A percentile compares a stretch with the other conserved stretches of the same genome.
Evolutionary conservation across 2,888 invertebrate genomes (phyloP).

Genomic region (Agrotis ipsilon): DNA sequence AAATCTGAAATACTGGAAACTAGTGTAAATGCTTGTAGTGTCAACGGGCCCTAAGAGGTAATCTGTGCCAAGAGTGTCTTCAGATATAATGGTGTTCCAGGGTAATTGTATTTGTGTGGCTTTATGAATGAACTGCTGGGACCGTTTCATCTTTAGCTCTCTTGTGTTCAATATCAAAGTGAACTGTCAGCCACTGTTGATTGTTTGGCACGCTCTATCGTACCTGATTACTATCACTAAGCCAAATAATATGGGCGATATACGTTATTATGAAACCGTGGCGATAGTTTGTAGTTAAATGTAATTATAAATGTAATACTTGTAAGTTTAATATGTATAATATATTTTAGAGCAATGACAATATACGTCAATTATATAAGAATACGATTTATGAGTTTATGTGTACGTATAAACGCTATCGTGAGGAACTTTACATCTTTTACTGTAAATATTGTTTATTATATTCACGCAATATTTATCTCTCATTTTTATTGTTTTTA

Average conservation of each 20-base stretch:
- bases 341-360: conserved; percentile 82
- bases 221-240: conserved; percentile 82
- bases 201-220: conserved; percentile 83
- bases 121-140: conserved; percentile 47
- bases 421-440: conserved; percentile 64
- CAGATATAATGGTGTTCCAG: conserved; percentile 49
- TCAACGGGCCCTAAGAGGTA: neutral
- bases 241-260: conserved; percentile 78
- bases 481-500: conserved; percentile 65
- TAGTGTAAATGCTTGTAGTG: too few relatives aligned
- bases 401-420: conserved; percentile 65
- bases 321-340: conserved; percentile 75
- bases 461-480: conserved; percentile 65
- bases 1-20: too few relatives aligned
- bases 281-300: conserved; percentile 77
- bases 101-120: conserved; percentile 59
- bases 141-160: conserved; percentile 38
- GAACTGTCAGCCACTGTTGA: conserved; percentile 60
- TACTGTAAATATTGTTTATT: conserved; percentile 74
- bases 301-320: conserved; percentile 69
- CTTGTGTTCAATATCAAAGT: conserved; percentile 17
- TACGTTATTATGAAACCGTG: conserved; percentile 78
- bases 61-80: conserved; percentile 41
- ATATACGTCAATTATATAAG: conserved; percentile 86
- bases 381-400: conserved; percentile 78